Base-by-base conservation (phyloP, 2,113 vertebrate species). In the Oncorhynchus mykiss region DNA sequence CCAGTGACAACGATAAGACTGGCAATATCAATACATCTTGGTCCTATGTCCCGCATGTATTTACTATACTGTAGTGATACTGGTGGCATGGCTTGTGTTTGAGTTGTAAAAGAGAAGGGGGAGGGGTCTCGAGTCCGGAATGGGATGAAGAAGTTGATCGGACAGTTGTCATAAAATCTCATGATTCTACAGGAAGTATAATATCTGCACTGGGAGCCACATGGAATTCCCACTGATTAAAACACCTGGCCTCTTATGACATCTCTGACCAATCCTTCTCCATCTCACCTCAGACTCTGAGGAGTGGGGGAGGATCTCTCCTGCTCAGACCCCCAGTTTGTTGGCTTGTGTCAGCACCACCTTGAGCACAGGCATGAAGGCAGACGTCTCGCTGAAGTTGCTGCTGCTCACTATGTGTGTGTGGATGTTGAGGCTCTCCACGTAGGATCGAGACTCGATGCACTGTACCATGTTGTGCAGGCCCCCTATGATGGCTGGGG, bases 341-440 rank as follows among this genome's bases (percentile, higher is more conserved):
- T 96, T 97, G 89, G 98, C 97, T 84, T 98, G 97, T 13, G 96
- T 99, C 82, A 99, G 94, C 75, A 99, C 95, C 60, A 99, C 97
- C 86, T 99, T 99, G 57, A 99, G 95, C 2, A 99, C 95, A 0
- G 98, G 98, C 98, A 99, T 99, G 89, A 99, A 99, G n/a, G 96
- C 96, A 0, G 98, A 99, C 4, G 95, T 99, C 91, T 99, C 98
- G 0, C 98, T 99, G 93, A 99, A 99, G 94, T 99, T 99, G 93
- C 96, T 99, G 91, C 82, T 98, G 90, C 96, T 95, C 73, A 99
- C 96, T 0, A 99, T 97, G 92, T 99, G 98, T 0, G 97, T 99
- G 84, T 99, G 98, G 89, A 97, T 96, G 88, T 89, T 95, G 75
- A 99, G 88, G 14, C 97, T 94, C 68, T 98, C 97, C 0, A 84